phyloP scores from a whole-genome alignment of 2,888 invertebrate species.

The Apodemia zela region DNA sequence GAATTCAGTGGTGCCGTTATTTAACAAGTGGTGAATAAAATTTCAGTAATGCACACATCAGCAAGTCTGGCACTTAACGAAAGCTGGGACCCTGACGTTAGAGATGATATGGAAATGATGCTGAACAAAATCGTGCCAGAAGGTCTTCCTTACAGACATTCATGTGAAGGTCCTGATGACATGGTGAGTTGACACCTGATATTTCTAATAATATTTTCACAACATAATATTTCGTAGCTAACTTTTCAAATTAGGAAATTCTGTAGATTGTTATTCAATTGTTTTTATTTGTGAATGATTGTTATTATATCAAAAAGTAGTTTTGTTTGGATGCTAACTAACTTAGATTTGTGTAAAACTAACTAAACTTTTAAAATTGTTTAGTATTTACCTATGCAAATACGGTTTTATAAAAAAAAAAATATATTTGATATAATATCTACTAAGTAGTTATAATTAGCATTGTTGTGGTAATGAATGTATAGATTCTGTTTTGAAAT shows the following conservation, averaged over 20 bases:
- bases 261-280: background rate
- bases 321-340: background rate
- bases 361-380: background rate
- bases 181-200: conserved; percentile 85
- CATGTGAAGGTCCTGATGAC: conserved; percentile 98
- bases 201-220: background rate
- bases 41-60: conserved; percentile 97
- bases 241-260: background rate
- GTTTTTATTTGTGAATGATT: background rate
- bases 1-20: conserved; percentile 19
- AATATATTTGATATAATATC: background rate
- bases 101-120: conserved; percentile 99
- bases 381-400: background rate
- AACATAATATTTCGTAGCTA: background rate
- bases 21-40: conserved; percentile 26
- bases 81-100: conserved; percentile 98
- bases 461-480: background rate
- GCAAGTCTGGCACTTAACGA: conserved; percentile 98
- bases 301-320: background rate
- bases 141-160: conserved; percentile 96
- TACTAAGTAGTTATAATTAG: background rate
- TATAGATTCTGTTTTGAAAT: too few relatives aligned
- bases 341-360: background rate
- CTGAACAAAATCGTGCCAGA: conserved; percentile 99
- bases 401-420: background rate